Percentiles rank a stretch among this genome's conserved stretches.
phyloP scores from a whole-genome alignment of 2,113 vertebrate species.

The Tragelaphus imberbis region DNA sequence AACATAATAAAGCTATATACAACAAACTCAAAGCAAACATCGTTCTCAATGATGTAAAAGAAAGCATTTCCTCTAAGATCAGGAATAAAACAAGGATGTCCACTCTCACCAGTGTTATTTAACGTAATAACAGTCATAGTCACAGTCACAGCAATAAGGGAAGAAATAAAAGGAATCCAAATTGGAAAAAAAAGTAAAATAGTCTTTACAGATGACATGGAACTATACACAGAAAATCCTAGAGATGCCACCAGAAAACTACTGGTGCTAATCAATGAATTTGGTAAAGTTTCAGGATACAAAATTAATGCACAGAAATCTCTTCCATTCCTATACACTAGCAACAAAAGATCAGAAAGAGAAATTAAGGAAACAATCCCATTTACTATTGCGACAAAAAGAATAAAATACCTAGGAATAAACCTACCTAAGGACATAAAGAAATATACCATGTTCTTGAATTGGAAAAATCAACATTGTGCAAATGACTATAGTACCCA shows the following conservation, averaged over 20 bases:
- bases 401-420: background rate
- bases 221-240: background rate
- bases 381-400: background rate
- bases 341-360: background rate
- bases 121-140: background rate
- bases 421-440: background rate
- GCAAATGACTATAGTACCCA: background rate
- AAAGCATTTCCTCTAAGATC: background rate
- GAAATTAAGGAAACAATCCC: background rate
- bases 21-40: background rate
- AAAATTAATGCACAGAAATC: background rate
- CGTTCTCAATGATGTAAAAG: background rate
- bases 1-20: background rate
- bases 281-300: background rate
- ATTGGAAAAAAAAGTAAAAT: background rate
- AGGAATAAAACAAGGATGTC: background rate
- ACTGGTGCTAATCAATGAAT: background rate
- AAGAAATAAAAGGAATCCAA: background rate
- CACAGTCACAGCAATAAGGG: background rate
- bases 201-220: background rate
- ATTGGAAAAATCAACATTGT: background rate
- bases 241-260: background rate
- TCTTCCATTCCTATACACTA: background rate
- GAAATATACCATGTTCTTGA: background rate
- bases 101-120: background rate